Base-by-base conservation (phyloP, 2,113 vertebrate species). In the Hemiprocne comata region DNA sequence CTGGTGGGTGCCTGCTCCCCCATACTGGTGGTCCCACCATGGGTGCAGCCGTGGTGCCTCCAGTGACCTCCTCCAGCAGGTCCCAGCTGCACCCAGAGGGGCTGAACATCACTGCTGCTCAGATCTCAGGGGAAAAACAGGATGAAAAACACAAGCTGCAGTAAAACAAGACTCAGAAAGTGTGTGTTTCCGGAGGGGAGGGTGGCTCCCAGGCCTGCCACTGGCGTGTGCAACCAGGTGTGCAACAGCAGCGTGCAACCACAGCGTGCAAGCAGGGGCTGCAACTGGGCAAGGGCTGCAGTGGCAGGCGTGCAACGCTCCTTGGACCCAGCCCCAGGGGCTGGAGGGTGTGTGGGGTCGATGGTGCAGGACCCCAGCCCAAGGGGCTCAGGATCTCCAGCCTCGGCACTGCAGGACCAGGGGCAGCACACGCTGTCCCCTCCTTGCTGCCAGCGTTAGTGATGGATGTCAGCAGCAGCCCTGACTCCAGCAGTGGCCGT, bases 1-100 rank as follows among this genome's bases (percentile, higher is more conserved):
- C 19, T 8, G 33, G 1, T 6, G 48, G 62, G 6, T 13, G 29
- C 24, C 72, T 12, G 76, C 25, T 23, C 15, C 19, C 33, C 8
- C 58, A 19, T 14, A 7, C 12, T 0, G 20, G 9, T 1, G 24
- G 2, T 12, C 14, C 7, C 53, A 19, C 21, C 8, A 2, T 1
- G 12, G n/a, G 6, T 50, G 70, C 77, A 24, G 44, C 71, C 9
- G 4, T 15, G 48, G 42, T 69, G 73, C 50, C 40, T 16, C 71
- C 70, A 28, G 66, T 1, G 4, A 8, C 24, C 25, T 24, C 33
- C 38, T 42, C 40, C 64, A 12, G 36, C 55, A 58, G 75, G 42
- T 44, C 69, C 65, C 2, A 34, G 29, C 29, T 61, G 46, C 5
- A 1, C 67, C 10, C 20, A 3, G 11, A 21, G 19, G 33, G 20